These are phyloP conservation scores for Anabas testudineus DNA, from an alignment of 2,797 vertebrate genomes.

Conservation along the genomic window DNA sequence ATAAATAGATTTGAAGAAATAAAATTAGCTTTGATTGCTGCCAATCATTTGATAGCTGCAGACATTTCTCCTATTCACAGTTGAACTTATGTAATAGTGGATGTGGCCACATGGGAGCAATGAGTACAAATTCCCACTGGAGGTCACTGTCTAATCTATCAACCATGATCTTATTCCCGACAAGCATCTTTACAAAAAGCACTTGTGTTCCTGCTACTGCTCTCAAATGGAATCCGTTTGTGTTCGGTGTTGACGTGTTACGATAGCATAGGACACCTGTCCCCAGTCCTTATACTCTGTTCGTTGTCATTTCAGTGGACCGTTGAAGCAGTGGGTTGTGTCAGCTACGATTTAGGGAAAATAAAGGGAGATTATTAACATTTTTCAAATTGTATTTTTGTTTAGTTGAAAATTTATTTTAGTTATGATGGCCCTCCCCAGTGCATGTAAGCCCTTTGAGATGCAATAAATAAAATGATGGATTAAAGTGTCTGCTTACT, in stretches of 20 bases:
- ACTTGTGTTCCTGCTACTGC: slow-evolving; percentile 25
- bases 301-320: slow-evolving; percentile 88
- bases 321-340: slow-evolving; percentile 88
- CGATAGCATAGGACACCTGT: slow-evolving; percentile 85
- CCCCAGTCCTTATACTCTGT: slow-evolving; percentile 79
- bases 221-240: slow-evolving; percentile 34
- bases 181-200: slow-evolving; percentile 22
- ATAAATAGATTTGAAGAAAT: neutral
- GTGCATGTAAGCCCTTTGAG: slow-evolving; percentile 97
- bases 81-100: slow-evolving; percentile 72
- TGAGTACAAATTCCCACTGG: slow-evolving; percentile 76
- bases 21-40: slow-evolving; percentile 14
- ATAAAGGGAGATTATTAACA: slow-evolving; percentile 76
- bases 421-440: slow-evolving; percentile 86
- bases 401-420: slow-evolving; percentile 94
- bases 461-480: slow-evolving; percentile 99
- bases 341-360: slow-evolving; percentile 85
- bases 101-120: slow-evolving; percentile 80
- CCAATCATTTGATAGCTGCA: slow-evolving; percentile 75
- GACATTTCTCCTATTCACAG: slow-evolving; percentile 80
- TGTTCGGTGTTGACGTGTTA: slow-evolving; percentile 60
- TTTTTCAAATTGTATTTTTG: slow-evolving; percentile 92
- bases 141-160: slow-evolving; percentile 87
- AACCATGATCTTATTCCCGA: slow-evolving; percentile 40
- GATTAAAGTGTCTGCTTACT: slow-evolving; percentile 79